Evolutionary conservation across 2,888 invertebrate species (phyloP), one percentile per base, ranked within the genome.

Genomic region (Scaptomyza tumidula): DNA sequence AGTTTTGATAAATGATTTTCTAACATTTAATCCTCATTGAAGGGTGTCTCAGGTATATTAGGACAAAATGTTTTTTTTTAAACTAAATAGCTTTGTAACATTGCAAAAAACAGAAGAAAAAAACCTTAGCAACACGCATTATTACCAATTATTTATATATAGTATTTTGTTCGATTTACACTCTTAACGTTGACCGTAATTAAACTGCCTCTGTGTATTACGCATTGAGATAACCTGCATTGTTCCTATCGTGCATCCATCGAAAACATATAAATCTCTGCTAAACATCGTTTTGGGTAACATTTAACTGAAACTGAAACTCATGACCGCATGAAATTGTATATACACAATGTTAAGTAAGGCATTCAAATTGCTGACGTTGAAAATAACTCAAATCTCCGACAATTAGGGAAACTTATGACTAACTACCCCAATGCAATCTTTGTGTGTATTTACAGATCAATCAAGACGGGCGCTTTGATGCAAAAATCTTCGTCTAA

Each of bases 321-420:
- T 46, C 60, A 69, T 54, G 73, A 82, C 83, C 80, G 71, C 80
- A 73, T 83, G 88, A 70, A 83, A 83, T 83, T 86, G 68, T 69
- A 73, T 68, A 85, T 84, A 80, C 16, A 64, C 24, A 24, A 24
- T 24, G 24, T 24, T 24, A 24, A 24, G 24, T 37, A 37, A 37
- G 6, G 37, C n/a, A n/a, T 19, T 19, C 19, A 19, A 19, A 19
- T 19, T 19, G 19, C 19, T 19, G 19, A 19, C 14, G 43, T 6
- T n/a, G 24, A 24, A 24, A 24, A 14, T 24, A 31, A 58, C 39
- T 33, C 3, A 64, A 69, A 52, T 71, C 50, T 52, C 49, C 35
- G 33, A 49, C 71, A 82, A 75, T 79, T 82, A 70, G 57, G 63
- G 58, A 39, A 44, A 45, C 48, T 58, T 49, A 50, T 11, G 52